Evolutionary conservation across 1,140 invertebrate species (phyloP).

Genomic region (Micrasema minimum): DNA sequence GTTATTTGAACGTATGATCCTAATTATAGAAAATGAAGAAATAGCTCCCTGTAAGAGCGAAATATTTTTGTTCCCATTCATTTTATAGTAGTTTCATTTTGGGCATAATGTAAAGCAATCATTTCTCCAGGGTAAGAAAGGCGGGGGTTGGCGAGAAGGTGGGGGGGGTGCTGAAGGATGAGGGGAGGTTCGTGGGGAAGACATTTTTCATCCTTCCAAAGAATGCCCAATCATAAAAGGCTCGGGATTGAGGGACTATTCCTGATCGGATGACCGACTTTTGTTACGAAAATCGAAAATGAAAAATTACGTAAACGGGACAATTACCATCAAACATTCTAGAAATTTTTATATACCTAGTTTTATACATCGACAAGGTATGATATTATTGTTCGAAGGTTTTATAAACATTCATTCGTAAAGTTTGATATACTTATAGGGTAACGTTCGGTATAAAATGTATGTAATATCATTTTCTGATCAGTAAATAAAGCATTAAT

Average conservation of each 20-base stretch:
- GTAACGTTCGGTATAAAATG: no score
- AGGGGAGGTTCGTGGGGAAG: not conserved
- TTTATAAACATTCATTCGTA: no score
- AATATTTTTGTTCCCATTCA: slow-evolving; percentile 4
- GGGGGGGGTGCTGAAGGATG: not conserved
- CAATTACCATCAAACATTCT: no score
- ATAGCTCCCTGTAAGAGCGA: not conserved
- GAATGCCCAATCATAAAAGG: slow-evolving; percentile 41
- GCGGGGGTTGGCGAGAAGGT: not conserved
- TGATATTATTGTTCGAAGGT: no score
- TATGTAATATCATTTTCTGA: no score
- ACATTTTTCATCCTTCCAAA: slow-evolving; percentile 30
- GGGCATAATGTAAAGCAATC: slow-evolving; percentile 37
- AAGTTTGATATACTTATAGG: no score
- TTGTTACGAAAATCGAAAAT: not conserved
- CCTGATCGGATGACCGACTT: slow-evolving; percentile 11
- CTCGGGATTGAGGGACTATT: not conserved
- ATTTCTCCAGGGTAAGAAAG: slow-evolving; percentile 11
- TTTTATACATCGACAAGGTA: no score
- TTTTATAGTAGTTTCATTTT: slow-evolving; percentile 29
- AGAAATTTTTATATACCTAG: no score
- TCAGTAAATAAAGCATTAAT: no score
- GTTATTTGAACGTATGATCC: no score
- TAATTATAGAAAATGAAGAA: no score
- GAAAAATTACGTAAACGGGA: no score